Evolutionary conservation across 2,797 vertebrate genomes (phyloP), one percentile per base, ranked within the genome.

Genomic region (Dipus sagitta): DNA sequence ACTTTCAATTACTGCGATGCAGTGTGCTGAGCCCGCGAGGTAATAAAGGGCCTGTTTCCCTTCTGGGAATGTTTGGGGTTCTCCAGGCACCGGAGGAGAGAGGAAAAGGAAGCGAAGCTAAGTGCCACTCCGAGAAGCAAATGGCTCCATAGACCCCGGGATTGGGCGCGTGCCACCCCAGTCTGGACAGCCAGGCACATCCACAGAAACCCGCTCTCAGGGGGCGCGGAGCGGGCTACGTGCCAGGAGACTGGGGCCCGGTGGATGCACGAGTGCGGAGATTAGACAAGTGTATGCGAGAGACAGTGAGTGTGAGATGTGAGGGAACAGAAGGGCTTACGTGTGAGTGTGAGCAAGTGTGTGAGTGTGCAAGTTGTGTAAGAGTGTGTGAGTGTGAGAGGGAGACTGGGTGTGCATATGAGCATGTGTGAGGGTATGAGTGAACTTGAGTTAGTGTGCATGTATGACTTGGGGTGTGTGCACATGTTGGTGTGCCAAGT

Each of bases 1-100:
- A 91, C 94, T 96, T 94, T 94, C 95, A 88, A 88, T 95, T 85
- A 93, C 60, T 82, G 52, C 2, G 14, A 38, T 10, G 91, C 72
- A 9, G 84, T 38, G 91, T 70, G 93, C 80, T 78, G 94, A 86
- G 92, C 91, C 93, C 20, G 58, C 2, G n/a, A 84, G 93, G 86
- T 75, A 84, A 91, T 92, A 38, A 83, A 38, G 47, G 87, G 87
- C 70, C 84, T 1, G n/a, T 26, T 67, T 42, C 68, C 76, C 86
- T 95, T 86, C 88, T 26, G 91, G 93, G 95, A 83, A 87, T 38
- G 84, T 77, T 74, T 32, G 82, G 92, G 83, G 85, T 84, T 91
- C 94, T 93, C 81, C 60, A 28, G 92, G 58, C 2, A 3, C 93
- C 91, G 23, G 30, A 60, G 34, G 83, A 72, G 88, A 88, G 60